Base-by-base conservation (phyloP, 2,113 vertebrate species). In the Hypocryptadius cinnamomeus region DNA sequence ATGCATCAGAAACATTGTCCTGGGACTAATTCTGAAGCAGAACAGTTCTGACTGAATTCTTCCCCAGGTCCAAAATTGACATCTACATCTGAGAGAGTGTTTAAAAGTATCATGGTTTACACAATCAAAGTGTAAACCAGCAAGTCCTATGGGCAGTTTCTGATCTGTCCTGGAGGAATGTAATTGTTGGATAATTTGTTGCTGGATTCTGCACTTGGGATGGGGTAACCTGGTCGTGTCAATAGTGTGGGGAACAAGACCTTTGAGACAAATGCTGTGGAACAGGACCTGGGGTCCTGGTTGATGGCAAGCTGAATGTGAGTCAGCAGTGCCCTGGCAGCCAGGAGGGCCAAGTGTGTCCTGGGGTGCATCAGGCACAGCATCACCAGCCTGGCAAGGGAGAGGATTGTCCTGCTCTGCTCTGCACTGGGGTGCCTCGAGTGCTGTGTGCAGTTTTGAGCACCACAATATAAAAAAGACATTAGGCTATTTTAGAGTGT, bases 361-460 rank as follows among this genome's bases (percentile, higher is more conserved):
- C 12, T 44, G 42, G 18, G 10, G 8, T 0, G 9, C 10, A 28
- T 16, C 66, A 42, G 50, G 11, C 6, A 35, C 42, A 72, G 17
- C 66, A 64, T 57, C 1, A 0, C 11, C 42, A 42, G 14, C 17
- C 0, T 0, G 48, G 22, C 1, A 4, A 42, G 31, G 35, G 17
- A 48, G 25, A 9, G 21, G 25, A 64, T 33, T 72, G 66, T 79
- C 16, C 35, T 0, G 0, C 35, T 25, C 56, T 64, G n/a, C 57
- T 64, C 30, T 48, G 48, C 10, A 2, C 30, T 61, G 47, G 15
- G 4, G 18, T 1, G 9, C 10, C 47, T n/a, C 1, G 0, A 40
- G 35, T 25, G 14, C 9, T 25, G 16, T 3, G 24, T 1, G 25
- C 30, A 35, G 25, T 35, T 71, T 64, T 31, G 25, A 3, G 13